Conservation (phyloP, 92 coral and sea anemone genomes). For the Galaxea fascicularis region DNA sequence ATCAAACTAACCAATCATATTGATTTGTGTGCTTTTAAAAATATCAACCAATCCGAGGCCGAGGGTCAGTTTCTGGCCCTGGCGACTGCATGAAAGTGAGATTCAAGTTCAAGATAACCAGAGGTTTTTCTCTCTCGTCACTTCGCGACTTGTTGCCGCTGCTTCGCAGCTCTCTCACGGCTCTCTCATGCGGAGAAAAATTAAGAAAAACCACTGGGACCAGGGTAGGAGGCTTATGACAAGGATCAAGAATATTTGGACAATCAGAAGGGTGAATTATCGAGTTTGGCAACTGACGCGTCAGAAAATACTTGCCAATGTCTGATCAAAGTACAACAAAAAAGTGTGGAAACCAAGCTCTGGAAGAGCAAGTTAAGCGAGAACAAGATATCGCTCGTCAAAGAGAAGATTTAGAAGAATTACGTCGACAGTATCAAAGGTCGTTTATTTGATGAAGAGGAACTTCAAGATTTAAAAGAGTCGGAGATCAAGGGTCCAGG, state of each 20-base stretch:
- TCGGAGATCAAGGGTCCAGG: neutral
- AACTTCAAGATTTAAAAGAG: no score
- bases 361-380: conserved; percentile 6
- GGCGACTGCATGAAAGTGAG: conserved; percentile 15
- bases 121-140: conserved; percentile 1
- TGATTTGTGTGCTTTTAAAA: neutral
- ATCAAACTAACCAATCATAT: neutral
- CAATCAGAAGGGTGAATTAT: conserved; percentile 52
- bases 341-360: neutral
- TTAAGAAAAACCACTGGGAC: no score
- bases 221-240: no score
- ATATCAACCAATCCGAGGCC: conserved; percentile 13
- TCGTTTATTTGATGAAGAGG: conserved; percentile 13
- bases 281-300: conserved; percentile 51
- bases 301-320: neutral
- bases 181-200: neutral
- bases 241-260: conserved; percentile 66
- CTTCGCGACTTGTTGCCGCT: neutral
- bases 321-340: neutral
- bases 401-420: conserved; percentile 3
- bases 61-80: conserved; percentile 8
- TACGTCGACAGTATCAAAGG: conserved; percentile 12
- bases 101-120: neutral
- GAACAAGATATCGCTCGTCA: conserved; percentile 5
- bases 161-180: no score